These are phyloP conservation scores for Limnephilus auricula DNA, from an alignment of 2,888 invertebrate species.

Conservation along the genomic window DNA sequence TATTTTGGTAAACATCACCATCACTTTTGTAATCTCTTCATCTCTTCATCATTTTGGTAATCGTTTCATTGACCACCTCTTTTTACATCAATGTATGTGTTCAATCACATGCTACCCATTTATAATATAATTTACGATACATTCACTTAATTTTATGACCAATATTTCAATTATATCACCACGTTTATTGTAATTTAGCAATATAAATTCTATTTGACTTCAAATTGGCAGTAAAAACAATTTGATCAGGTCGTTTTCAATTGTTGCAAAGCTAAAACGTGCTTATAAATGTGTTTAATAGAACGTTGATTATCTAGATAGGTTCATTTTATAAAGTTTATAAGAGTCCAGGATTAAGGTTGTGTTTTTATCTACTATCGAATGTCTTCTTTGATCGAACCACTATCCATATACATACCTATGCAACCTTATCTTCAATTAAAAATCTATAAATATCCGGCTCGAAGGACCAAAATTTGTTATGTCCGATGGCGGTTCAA, in stretches of 20 bases:
- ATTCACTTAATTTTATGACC: background rate
- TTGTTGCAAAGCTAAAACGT: slow-evolving; percentile 2
- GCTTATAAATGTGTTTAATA: background rate
- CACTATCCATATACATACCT: too few species aligned
- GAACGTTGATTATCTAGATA: background rate
- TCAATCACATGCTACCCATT: background rate
- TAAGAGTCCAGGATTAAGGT: too few species aligned
- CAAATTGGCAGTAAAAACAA: slow-evolving; percentile 9
- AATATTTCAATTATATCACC: background rate
- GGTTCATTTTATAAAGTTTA: background rate
- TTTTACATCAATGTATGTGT: background rate
- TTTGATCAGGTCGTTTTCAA: slow-evolving; percentile 12
- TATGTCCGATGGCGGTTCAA: too few species aligned
- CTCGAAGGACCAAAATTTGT: too few species aligned
- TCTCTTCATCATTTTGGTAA: background rate
- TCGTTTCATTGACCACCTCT: background rate
- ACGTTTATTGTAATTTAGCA: background rate
- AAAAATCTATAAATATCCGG: too few species aligned
- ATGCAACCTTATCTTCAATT: too few species aligned
- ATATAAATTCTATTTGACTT: slow-evolving; percentile 17
- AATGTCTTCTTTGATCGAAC: too few species aligned
- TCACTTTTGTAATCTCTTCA: background rate
- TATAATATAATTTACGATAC: background rate
- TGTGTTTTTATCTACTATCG: too few species aligned
- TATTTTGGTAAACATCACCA: too few species aligned